A percentile compares a stretch with the other conserved stretches of the same genome.
These are phyloP conservation scores for Sinopyrophorus schimmeli DNA, from an alignment of 2,888 invertebrate species.

Conservation along the genomic window DNA sequence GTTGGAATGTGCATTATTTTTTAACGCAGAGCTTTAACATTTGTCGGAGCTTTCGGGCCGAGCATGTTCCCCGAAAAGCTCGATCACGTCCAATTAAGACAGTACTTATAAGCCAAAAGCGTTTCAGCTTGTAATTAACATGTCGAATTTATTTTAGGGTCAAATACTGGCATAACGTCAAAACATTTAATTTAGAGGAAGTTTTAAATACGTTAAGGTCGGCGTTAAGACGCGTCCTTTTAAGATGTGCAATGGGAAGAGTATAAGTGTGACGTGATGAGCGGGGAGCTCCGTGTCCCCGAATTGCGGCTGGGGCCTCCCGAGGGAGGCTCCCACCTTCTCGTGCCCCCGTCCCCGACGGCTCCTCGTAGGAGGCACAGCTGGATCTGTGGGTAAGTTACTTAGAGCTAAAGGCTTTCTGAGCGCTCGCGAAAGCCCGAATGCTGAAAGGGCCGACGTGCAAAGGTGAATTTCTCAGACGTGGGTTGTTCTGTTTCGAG, in stretches of 20 bases:
- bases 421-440: constrained; percentile 2
- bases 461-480: too few relatives aligned
- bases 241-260: constrained; percentile 20
- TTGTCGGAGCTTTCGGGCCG: too few relatives aligned
- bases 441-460: too few relatives aligned
- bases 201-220: constrained; percentile 13
- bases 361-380: constrained; percentile 71
- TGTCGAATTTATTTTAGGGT: constrained; percentile 27
- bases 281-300: constrained; percentile 66
- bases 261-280: constrained; percentile 51
- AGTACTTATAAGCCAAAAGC: constrained; percentile 18
- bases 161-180: constrained; percentile 23
- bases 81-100: constrained; percentile 9
- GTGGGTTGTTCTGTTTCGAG: too few relatives aligned
- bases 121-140: constrained; percentile 17
- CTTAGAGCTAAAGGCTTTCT: constrained; percentile 13
- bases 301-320: constrained; percentile 70
- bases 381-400: constrained; percentile 76
- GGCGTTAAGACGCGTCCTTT: constrained; percentile 15
- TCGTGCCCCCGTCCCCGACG: constrained; percentile 56
- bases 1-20: too few relatives aligned
- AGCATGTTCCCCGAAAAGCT: too few relatives aligned
- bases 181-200: constrained; percentile 14
- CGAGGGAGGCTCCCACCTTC: constrained; percentile 51
- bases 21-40: too few relatives aligned